Conservation (phyloP, 2,797 vertebrate species). For the Cryptoblepharus egeriae region DNA sequence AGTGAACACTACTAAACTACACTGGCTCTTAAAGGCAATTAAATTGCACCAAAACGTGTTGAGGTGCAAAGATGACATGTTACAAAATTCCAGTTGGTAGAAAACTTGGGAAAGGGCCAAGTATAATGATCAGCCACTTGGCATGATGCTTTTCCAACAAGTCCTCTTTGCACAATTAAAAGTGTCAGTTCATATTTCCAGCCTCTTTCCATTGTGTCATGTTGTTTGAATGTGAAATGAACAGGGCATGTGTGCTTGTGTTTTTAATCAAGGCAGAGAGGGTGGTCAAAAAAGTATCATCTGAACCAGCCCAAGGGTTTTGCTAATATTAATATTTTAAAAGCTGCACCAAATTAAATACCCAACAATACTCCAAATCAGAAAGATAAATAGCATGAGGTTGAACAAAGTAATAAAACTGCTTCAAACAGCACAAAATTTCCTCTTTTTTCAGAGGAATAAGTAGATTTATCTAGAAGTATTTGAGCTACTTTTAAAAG, state of each 20-base stretch:
- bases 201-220: too few species aligned
- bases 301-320: too few species aligned
- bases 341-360: slow-evolving; percentile 25
- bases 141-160: too few species aligned
- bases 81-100: slow-evolving; percentile 11
- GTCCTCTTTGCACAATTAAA: too few species aligned
- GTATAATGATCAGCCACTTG: background rate
- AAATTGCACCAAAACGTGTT: slow-evolving; percentile 34
- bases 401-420: slow-evolving; percentile 3
- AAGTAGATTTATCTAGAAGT: slow-evolving; percentile 49
- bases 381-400: slow-evolving; percentile 31
- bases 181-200: too few species aligned
- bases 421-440: slow-evolving; percentile 30
- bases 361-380: background rate
- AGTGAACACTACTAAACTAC: too few species aligned
- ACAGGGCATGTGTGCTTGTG: too few species aligned
- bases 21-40: background rate
- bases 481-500: slow-evolving; percentile 54
- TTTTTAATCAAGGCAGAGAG: too few species aligned
- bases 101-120: background rate
- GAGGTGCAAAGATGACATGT: background rate
- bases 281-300: too few species aligned
- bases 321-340: background rate
- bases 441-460: slow-evolving; percentile 42
- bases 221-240: too few species aligned